A percentile compares a stretch with the other conserved stretches of the same genome.
These are phyloP conservation scores for Acrobasis repandana DNA, from an alignment of 2,888 invertebrate genomes.

Conservation along the genomic window DNA sequence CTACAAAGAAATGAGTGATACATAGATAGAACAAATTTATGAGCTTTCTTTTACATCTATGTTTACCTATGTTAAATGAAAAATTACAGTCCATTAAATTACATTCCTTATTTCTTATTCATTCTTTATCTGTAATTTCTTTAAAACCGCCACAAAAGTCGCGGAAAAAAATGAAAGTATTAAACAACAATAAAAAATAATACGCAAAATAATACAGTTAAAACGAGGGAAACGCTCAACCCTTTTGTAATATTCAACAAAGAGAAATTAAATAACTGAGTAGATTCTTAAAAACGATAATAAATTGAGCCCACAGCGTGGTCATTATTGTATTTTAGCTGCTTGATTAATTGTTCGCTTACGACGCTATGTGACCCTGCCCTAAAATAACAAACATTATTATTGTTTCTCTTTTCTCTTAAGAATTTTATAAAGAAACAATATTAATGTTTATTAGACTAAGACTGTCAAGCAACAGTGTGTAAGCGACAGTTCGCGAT, in stretches of 20 bases:
- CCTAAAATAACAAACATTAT: neutral
- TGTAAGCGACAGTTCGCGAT: too few relatives aligned
- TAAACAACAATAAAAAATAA: conserved; percentile 19
- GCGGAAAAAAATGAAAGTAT: neutral
- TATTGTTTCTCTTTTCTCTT: neutral
- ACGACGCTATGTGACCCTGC: neutral
- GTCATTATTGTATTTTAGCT: conserved; percentile 41
- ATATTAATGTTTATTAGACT: too few relatives aligned
- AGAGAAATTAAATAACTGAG: conserved; percentile 48
- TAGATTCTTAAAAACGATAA: conserved; percentile 50
- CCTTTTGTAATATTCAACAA: conserved; percentile 55
- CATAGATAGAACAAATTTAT: too few relatives aligned
- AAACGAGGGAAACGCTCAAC: conserved; percentile 40
- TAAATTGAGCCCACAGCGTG: conserved; percentile 53
- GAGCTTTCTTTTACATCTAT: too few relatives aligned
- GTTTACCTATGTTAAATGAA: too few relatives aligned
- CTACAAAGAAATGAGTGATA: too few relatives aligned
- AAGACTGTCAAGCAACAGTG: too few relatives aligned
- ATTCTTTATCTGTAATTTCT: neutral
- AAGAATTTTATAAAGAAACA: too few relatives aligned
- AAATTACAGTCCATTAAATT: too few relatives aligned
- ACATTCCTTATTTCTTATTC: neutral
- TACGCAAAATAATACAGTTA: conserved; percentile 27
- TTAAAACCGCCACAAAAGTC: neutral
- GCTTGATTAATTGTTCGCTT: conserved; percentile 19